Evolutionary conservation across 2,113 vertebrate species (phyloP), one percentile per base, ranked within the genome.

Genomic region (Pangasianodon hypophthalmus): DNA sequence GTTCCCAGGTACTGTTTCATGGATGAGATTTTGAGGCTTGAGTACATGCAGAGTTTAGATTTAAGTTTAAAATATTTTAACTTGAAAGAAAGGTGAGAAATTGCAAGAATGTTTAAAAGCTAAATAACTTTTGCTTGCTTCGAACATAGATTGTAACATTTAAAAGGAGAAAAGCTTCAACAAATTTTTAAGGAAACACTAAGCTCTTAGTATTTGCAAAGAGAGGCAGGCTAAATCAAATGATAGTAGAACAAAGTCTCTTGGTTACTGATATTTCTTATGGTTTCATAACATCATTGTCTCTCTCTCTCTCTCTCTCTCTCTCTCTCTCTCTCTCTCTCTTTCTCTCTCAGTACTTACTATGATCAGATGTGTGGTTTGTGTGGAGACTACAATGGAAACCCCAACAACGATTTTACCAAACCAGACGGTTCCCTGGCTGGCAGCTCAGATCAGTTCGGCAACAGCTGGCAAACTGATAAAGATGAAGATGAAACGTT

Each of bases 321-420:
- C 11, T 81, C 24, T 52, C 26, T n/a, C 6, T 86, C 41, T 44
- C 7, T 73, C 60, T 56, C 50, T n/a, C 0, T n/a, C 18, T 81
- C 37, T 87, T 19, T 50, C 19, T 75, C 8, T 64, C 1, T 21
- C 90, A 97, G 97, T 90, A 93, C 96, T 84, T 96, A 95, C 91
- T 87, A 90, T 0, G 85, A 94, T 75, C 95, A 95, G 93, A 95
- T 96, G 95, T 97, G 97, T 82, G 97, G 97, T 3, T 93, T 97
- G n/a, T 97, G 97, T 71, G 97, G 97, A 0, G 94, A 97, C 94
- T 97, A 96, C 0, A 94, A 97, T 0, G 96, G 95, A 0, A 94
- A 94, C 37, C 88, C 94, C 9, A 87, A 41, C 88, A 96, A 97
- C 0, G 97, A 97, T 90, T 95, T 96, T 89, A 92, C 69, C 90